Conservation (phyloP, 2,888 invertebrate species). For the Drosophila sordidula region DNA sequence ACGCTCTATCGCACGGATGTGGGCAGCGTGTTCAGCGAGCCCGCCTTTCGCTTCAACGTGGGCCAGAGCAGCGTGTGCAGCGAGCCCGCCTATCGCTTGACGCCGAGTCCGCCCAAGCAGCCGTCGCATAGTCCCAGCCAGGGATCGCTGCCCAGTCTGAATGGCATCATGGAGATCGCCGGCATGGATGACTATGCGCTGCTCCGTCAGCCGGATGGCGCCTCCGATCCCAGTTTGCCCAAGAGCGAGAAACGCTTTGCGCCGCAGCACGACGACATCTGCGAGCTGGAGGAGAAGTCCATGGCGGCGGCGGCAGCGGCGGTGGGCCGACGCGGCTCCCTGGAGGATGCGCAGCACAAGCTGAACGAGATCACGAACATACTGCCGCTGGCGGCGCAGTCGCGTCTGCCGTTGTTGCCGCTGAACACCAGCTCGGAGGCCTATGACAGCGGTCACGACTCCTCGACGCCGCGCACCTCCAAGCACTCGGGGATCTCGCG, state of each 20-base stretch:
- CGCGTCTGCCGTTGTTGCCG: conserved; percentile 83
- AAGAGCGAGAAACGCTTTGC: conserved; percentile 83
- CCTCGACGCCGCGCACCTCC: conserved; percentile 92
- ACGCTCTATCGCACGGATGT: conserved; percentile 86
- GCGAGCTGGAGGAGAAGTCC: conserved; percentile 83
- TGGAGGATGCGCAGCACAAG: conserved; percentile 77
- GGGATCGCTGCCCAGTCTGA: conserved; percentile 87
- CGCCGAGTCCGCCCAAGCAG: conserved; percentile 85
- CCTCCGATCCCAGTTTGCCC: conserved; percentile 94
- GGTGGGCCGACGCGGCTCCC: conserved; percentile 74
- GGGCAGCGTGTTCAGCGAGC: conserved; percentile 85
- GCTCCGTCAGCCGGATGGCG: conserved; percentile 95
- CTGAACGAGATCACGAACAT: conserved; percentile 71
- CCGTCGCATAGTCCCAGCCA: conserved; percentile 85
- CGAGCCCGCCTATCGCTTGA: conserved; percentile 90
- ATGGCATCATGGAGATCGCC: conserved; percentile 88
- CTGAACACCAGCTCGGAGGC: conserved; percentile 87
- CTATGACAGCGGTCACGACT: conserved; percentile 94
- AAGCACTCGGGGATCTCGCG: conserved; percentile 93
- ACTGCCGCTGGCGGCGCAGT: conserved; percentile 82
- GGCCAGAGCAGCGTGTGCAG: conserved; percentile 93
- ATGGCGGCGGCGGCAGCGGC: conserved; percentile 76
- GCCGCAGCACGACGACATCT: conserved; percentile 78
- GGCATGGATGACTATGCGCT: conserved; percentile 88
- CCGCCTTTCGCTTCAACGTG: conserved; percentile 85